phyloP scores from a whole-genome alignment of 2,888 invertebrate genomes.

The Scrobipalpa atriplicella region DNA sequence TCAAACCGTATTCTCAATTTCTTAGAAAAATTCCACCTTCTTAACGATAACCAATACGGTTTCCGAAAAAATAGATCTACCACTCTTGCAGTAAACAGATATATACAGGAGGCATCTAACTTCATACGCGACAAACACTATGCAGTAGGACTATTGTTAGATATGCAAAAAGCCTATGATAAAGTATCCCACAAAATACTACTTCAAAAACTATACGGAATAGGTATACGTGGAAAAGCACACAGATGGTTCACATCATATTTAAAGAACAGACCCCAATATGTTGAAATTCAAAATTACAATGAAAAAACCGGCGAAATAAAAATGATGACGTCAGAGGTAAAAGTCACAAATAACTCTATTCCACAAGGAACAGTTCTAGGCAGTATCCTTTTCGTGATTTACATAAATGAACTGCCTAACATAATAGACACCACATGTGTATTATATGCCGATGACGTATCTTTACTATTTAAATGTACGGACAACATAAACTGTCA shows the following conservation, averaged over 20 bases:
- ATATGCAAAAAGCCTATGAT: constrained; percentile 8
- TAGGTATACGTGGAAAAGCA: neutral
- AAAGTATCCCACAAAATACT: neutral
- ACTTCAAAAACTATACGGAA: neutral
- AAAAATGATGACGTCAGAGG: neutral
- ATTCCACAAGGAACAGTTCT: neutral
- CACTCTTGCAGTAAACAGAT: neutral
- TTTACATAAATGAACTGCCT: neutral
- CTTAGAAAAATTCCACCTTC: neutral
- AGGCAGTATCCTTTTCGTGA: neutral
- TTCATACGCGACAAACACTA: neutral
- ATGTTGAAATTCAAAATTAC: neutral
- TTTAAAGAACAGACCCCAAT: neutral
- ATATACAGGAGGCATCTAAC: neutral
- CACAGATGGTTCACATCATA: neutral
- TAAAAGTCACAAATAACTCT: neutral
- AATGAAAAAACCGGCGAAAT: neutral
- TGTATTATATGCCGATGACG: neutral
- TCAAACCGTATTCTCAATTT: neutral
- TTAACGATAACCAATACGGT: constrained; percentile 7
- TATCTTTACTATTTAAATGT: constrained; percentile 1
- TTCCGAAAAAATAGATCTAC: neutral
- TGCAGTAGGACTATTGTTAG: neutral
- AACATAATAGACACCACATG: neutral
- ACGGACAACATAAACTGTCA: neutral